A percentile compares a stretch with the other conserved stretches of the same genome.
Evolutionary conservation across 1,140 invertebrate genomes (phyloP).

Genomic region (Brachionus koreanus): DNA sequence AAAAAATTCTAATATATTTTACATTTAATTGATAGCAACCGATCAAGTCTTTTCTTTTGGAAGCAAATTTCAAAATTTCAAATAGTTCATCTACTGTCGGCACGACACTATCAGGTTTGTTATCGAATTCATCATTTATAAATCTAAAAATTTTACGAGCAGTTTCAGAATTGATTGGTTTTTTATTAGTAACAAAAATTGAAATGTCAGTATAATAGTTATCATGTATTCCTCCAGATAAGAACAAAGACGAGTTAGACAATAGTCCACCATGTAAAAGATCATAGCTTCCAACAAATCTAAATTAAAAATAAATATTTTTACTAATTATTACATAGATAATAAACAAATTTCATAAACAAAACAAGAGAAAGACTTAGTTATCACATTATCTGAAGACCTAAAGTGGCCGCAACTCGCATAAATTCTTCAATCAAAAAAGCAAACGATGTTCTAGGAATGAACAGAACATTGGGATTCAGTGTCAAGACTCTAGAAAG

Average conservation of each 20-base stretch:
- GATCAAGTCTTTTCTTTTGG: slow-evolving; percentile 9
- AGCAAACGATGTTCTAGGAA: too few species aligned
- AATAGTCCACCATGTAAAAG: background rate
- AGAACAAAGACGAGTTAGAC: slow-evolving; percentile 10
- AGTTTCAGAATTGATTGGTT: background rate
- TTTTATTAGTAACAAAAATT: background rate
- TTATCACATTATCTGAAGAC: too few species aligned
- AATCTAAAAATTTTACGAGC: background rate
- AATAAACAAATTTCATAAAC: too few species aligned
- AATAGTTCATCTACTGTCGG: slow-evolving; percentile 27
- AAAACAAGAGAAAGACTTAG: too few species aligned
- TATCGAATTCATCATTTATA: slow-evolving; percentile 18
- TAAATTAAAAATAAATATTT: background rate
- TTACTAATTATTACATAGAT: too few species aligned
- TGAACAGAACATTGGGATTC: too few species aligned
- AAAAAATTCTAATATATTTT: background rate
- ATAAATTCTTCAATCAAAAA: too few species aligned
- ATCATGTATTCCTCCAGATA: slow-evolving; percentile 39
- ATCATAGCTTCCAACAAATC: slow-evolving; percentile 44
- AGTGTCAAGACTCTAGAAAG: too few species aligned
- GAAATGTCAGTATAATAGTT: slow-evolving; percentile 7
- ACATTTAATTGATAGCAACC: slow-evolving; percentile 12
- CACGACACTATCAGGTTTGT: background rate
- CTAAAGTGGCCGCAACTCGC: too few species aligned
- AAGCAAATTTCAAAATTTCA: slow-evolving; percentile 14